A percentile compares a stretch with the other conserved stretches of the same genome.
Conservation (phyloP, 2,888 invertebrate genomes). For the Melinopterus prodromus region DNA sequence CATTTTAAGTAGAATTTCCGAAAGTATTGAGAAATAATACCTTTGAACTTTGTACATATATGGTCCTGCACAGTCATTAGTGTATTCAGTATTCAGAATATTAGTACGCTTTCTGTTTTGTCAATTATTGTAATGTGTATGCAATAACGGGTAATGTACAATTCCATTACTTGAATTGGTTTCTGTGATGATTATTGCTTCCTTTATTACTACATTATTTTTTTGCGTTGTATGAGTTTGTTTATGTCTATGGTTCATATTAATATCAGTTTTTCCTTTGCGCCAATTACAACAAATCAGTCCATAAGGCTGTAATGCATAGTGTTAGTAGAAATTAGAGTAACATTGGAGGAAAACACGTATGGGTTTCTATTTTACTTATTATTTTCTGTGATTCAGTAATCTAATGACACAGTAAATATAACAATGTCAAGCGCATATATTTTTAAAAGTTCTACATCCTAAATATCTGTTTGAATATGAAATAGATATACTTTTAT, state of each 20-base stretch:
- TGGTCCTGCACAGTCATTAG: neutral
- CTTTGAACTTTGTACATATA: neutral
- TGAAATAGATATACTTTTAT: no score
- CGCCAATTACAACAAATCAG: neutral
- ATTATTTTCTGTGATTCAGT: no score
- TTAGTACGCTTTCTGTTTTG: neutral
- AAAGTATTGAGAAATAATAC: no score
- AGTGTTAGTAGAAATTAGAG: no score
- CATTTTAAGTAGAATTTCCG: no score
- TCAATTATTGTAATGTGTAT: neutral
- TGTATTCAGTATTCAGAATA: neutral
- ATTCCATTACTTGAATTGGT: neutral
- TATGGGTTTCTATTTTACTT: no score
- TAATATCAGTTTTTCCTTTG: neutral
- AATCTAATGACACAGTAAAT: no score
- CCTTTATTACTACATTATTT: neutral
- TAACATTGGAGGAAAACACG: no score
- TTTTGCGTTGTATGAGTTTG: neutral
- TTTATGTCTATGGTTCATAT: neutral
- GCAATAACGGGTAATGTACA: neutral
- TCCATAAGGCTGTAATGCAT: no score
- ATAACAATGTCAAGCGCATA: no score
- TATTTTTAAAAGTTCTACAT: no score
- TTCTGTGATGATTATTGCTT: neutral
- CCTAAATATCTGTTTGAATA: no score